These are phyloP conservation scores for Enhydra lutris DNA, from an alignment of 2,113 vertebrate genomes.

Conservation along the genomic window DNA sequence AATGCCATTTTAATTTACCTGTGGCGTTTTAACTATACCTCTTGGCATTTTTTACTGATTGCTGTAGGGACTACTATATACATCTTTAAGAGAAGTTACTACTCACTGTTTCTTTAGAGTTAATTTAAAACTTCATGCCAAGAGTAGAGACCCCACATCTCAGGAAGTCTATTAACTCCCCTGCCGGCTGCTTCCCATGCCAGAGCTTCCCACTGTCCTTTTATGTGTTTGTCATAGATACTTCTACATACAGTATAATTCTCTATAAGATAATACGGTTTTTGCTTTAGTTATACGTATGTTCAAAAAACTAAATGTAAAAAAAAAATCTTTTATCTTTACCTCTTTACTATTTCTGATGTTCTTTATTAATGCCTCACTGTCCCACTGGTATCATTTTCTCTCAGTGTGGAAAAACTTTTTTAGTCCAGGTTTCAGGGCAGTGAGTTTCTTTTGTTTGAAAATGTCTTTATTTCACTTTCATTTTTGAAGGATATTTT, in stretches of 20 bases:
- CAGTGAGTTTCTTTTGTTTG: background rate
- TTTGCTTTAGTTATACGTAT: background rate
- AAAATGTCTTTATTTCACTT: background rate
- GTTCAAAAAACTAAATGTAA: background rate
- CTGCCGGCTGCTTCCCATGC: background rate
- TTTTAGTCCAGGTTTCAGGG: background rate
- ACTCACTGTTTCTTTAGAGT: background rate
- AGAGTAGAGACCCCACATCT: background rate
- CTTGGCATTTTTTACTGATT: background rate
- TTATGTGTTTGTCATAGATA: background rate
- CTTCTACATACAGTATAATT: background rate
- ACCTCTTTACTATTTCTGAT: background rate
- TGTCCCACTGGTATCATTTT: background rate
- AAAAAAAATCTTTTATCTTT: background rate
- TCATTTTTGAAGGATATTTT: background rate
- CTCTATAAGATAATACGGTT: background rate
- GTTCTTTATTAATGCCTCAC: background rate
- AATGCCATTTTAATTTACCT: background rate
- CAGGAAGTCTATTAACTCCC: background rate
- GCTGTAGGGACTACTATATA: background rate
- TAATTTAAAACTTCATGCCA: background rate
- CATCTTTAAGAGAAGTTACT: background rate
- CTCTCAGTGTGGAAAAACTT: background rate
- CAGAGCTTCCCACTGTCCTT: background rate
- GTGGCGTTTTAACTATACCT: background rate